phyloP scores from a whole-genome alignment of 2,888 invertebrate genomes.

The Drosophila multiciliata region DNA sequence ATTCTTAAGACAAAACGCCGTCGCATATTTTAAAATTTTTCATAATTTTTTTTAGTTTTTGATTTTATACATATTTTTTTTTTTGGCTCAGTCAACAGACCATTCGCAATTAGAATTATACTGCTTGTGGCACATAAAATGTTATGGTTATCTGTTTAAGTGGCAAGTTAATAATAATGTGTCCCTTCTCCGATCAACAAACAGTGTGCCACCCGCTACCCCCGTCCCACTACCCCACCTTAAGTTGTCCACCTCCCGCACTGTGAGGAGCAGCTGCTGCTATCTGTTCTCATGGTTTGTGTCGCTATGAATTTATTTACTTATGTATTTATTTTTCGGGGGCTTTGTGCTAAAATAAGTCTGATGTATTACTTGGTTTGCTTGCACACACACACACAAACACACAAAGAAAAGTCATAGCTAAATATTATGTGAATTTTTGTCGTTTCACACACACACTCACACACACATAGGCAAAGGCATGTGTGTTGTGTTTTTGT shows the following conservation, averaged over 20 bases:
- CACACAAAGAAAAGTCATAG: slow-evolving; percentile 29
- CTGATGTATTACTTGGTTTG: slow-evolving; percentile 76
- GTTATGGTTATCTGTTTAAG: slow-evolving; percentile 19
- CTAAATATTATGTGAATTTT: slow-evolving; percentile 58
- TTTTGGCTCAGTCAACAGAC: slow-evolving; percentile 20
- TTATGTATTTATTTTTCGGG: slow-evolving; percentile 66
- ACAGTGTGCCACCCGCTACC: slow-evolving; percentile 4
- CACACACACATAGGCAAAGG: not conserved
- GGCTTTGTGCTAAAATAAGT: slow-evolving; percentile 78
- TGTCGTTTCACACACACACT: slow-evolving; percentile 35
- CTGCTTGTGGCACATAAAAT: slow-evolving; percentile 58
- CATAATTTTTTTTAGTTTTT: slow-evolving; percentile 5
- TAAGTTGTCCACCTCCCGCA: not conserved
- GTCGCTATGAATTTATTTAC: slow-evolving; percentile 61
- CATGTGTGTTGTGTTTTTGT: slow-evolving; percentile 29
- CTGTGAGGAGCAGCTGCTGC: slow-evolving; percentile 47
- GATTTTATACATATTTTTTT: not conserved
- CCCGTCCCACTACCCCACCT: not conserved
- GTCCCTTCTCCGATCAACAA: slow-evolving; percentile 16
- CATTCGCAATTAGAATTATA: slow-evolving; percentile 58
- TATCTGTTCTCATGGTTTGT: slow-evolving; percentile 44
- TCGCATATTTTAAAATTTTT: not conserved
- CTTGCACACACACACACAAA: slow-evolving; percentile 30
- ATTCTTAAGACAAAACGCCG: not conserved
- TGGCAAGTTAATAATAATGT: slow-evolving; percentile 35